Percentiles rank a stretch among this genome's conserved stretches.
Conservation (phyloP, 2,797 vertebrate genomes). For the Pygocentrus nattereri region DNA sequence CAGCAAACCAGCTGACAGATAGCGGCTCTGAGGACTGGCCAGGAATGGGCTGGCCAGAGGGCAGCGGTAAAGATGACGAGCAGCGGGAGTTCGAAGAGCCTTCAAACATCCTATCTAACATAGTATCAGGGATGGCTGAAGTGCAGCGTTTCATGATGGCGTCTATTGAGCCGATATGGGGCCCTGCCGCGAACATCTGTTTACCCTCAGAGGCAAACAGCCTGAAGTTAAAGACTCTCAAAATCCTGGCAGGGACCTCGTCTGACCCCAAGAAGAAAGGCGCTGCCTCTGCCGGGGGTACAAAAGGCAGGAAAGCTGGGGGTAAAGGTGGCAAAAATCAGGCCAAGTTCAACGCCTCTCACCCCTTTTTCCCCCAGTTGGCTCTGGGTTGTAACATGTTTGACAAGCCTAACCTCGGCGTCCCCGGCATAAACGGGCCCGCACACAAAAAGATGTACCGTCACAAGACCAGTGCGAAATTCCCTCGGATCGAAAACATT, state of each 20-base stretch:
- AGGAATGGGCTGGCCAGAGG: constrained; percentile 85
- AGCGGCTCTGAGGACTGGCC: constrained; percentile 87
- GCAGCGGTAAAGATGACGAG: constrained; percentile 90
- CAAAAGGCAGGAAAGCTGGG: constrained; percentile 89
- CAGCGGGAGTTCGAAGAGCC: constrained; percentile 98
- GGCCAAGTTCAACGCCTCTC: constrained; percentile 85
- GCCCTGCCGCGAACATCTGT: constrained; percentile 89
- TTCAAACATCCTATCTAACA: constrained; percentile 98
- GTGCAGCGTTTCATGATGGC: constrained; percentile 99
- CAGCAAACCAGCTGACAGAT: constrained; percentile 79
- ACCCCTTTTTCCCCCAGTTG: constrained; percentile 86
- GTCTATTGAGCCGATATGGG: constrained; percentile 97
- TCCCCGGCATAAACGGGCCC: constrained; percentile 90
- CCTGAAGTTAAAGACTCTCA: constrained; percentile 98
- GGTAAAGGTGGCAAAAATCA: constrained; percentile 91
- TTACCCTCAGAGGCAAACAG: constrained; percentile 94
- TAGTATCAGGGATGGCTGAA: constrained; percentile 98
- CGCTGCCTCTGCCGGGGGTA: constrained; percentile 77
- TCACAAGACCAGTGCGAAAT: constrained; percentile 98
- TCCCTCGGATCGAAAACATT: constrained; percentile 95
- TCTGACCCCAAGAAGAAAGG: constrained; percentile 96
- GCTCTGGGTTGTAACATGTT: constrained; percentile 91
- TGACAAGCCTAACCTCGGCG: constrained; percentile 96
- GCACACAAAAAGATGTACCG: constrained; percentile 99
- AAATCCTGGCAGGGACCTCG: constrained; percentile 95